Base-by-base conservation (phyloP, 2,113 vertebrate genomes). In the Megaleporinus macrocephalus region DNA sequence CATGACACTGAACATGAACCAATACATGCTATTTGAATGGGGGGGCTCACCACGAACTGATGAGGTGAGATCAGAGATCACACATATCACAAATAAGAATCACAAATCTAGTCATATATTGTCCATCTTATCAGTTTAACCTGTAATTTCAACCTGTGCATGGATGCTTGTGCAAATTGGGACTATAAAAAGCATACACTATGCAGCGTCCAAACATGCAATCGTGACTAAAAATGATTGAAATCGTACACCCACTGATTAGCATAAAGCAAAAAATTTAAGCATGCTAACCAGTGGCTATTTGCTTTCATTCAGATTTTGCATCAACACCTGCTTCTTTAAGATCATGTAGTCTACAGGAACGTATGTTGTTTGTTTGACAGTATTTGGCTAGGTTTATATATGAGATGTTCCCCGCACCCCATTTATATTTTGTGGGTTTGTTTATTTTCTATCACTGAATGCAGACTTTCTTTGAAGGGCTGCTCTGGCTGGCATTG, bases 401-500 rank as follows among this genome's bases (percentile, higher is more conserved):
- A 55, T 55, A 20, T 6, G 0, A 55, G 2, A 7, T 7, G 20
- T 4, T 51, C 16, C 20, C 53, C 16, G 49, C 14, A 1, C 16
- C 20, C 20, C 53, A 1, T 20, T 55, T 55, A 55, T 14, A 55
- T 55, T 55, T 22, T 22, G 53, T 55, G 66, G 61, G 76, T 88
- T 89, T 89, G 89, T 91, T 92, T 90, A 86, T 89, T 90, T 89
- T 86, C 79, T 68, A 82, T 61, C 83, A 70, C 83, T 88, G 87
- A 87, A 87, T 89, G 80, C 84, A 88, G 84, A 88, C 86, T 86
- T 84, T 88, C 91, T 89, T 87, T 90, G 88, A 91, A 87, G 90
- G 88, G 86, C 62, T 44, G 80, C 29, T 63, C 72, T 71, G 20
- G 15, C 30, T n/a, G 63, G 81, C 83, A 89, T 92, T 93, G 91